Evolutionary conservation across 2,797 vertebrate genomes (phyloP), one percentile per base, ranked within the genome.

Genomic region (Gastrophryne carolinensis): DNA sequence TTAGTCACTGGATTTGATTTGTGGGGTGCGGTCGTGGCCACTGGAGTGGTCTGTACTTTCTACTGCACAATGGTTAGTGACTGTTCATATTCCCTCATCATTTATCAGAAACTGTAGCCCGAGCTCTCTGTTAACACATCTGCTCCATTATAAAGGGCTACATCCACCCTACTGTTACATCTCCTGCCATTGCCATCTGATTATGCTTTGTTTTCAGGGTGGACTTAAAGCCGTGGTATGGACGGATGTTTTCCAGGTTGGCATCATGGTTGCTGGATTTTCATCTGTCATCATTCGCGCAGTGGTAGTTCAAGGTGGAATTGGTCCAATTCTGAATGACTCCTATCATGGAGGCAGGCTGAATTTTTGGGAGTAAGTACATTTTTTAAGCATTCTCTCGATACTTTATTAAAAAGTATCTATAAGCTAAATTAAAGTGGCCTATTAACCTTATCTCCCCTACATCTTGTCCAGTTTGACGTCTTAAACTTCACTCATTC

Each of bases 21-120:
- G 63, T 99, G 97, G 97, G 95, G 96, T 0, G 94, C 94, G 0
- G 89, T 99, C 27, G 86, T 95, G 68, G 93, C 96, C 0, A 99
- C 95, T 0, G 97, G 97, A 0, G 76, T 95, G 29, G 94, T 99
- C 79, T 99, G 97, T 71, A 99, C 95, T 1, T 97, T 98, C 86
- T 99, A 99, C 87, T 99, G 97, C 78, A 92, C 97, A 0, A 52
- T 98, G 95, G 97, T 99, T 93, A 0, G 92, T 84, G n/a, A n/a
- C n/a, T n/a, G n/a, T n/a, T n/a, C n/a, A n/a, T n/a, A n/a, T n/a
- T n/a, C n/a, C n/a, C n/a, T n/a, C n/a, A n/a, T n/a, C n/a, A n/a
- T n/a, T n/a, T n/a, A n/a, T n/a, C n/a, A n/a, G n/a, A n/a, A n/a
- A n/a, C n/a, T n/a, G n/a, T n/a, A n/a, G n/a, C n/a, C n/a, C n/a